Percentiles rank a stretch among this genome's conserved stretches.
Evolutionary conservation across 2,797 vertebrate species (phyloP).

Genomic region (Percopsis omiscomaycus): DNA sequence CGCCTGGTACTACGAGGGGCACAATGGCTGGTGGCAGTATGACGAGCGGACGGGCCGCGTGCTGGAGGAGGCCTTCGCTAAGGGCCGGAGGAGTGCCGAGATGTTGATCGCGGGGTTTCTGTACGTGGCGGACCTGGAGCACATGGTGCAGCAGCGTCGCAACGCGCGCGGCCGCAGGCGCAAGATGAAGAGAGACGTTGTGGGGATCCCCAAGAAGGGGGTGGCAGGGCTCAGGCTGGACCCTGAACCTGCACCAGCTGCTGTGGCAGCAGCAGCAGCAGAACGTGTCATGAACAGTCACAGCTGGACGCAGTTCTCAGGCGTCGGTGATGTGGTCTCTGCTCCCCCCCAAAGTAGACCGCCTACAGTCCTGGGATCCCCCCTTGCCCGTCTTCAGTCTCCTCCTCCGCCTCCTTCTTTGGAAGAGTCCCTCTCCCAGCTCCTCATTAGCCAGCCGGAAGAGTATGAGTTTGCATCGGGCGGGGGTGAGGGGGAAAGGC

Average conservation of each 20-base stretch:
- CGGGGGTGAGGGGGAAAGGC: constrained; percentile 69
- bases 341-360: constrained; percentile 79
- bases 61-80: constrained; percentile 92
- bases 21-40: constrained; percentile 99
- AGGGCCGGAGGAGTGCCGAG: constrained; percentile 93
- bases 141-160: constrained; percentile 96
- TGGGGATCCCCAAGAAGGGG: constrained; percentile 95
- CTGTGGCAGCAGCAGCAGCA: constrained; percentile 13
- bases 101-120: constrained; percentile 97
- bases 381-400: constrained; percentile 75
- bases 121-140: constrained; percentile 94
- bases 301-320: constrained; percentile 57
- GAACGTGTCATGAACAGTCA: constrained; percentile 85
- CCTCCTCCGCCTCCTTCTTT: constrained; percentile 71
- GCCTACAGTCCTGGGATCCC: constrained; percentile 79
- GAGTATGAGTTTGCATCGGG: constrained; percentile 83
- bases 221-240: constrained; percentile 91
- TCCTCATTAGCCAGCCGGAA: constrained; percentile 83
- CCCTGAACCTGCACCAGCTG: constrained; percentile 55
- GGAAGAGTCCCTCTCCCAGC: constrained; percentile 87
- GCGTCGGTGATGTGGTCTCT: constrained; percentile 66
- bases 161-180: constrained; percentile 93
- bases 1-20: constrained; percentile 96
- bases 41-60: constrained; percentile 93
- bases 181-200: constrained; percentile 93